Percentiles rank a stretch among this genome's conserved stretches.
Evolutionary conservation across 2,113 vertebrate species (phyloP).

Genomic region (Urocynchramus pylzowi): DNA sequence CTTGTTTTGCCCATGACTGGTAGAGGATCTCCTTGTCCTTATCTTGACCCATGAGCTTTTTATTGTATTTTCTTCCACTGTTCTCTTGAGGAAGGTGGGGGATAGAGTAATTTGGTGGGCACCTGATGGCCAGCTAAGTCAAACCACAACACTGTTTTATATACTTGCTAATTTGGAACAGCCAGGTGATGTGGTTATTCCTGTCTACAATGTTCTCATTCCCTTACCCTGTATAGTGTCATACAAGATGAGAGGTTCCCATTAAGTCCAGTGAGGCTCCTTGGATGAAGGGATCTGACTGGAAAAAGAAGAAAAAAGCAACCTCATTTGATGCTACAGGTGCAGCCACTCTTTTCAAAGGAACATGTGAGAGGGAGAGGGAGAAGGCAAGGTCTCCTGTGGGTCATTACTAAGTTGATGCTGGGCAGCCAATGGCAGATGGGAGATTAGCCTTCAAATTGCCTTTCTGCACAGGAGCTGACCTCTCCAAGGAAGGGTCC

Average conservation of each 20-base stretch:
- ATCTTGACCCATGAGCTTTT: neutral
- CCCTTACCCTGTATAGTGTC: neutral
- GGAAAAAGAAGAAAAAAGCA: neutral
- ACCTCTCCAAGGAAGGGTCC: neutral
- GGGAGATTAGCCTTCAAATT: neutral
- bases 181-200: neutral
- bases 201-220: neutral
- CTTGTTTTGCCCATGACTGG: neutral
- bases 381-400: neutral
- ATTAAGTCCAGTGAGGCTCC: neutral
- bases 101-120: neutral
- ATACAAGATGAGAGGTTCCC: neutral
- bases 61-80: neutral
- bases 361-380: neutral
- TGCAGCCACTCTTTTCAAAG: neutral
- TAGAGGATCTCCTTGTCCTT: neutral
- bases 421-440: neutral
- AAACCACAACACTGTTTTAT: neutral
- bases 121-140: neutral
- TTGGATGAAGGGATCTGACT: neutral
- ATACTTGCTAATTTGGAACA: neutral
- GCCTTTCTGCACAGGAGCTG: neutral
- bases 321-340: neutral
- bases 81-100: neutral
- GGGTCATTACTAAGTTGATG: neutral